Conservation (phyloP, 2,113 vertebrate species). For the Eulemur macaco region DNA sequence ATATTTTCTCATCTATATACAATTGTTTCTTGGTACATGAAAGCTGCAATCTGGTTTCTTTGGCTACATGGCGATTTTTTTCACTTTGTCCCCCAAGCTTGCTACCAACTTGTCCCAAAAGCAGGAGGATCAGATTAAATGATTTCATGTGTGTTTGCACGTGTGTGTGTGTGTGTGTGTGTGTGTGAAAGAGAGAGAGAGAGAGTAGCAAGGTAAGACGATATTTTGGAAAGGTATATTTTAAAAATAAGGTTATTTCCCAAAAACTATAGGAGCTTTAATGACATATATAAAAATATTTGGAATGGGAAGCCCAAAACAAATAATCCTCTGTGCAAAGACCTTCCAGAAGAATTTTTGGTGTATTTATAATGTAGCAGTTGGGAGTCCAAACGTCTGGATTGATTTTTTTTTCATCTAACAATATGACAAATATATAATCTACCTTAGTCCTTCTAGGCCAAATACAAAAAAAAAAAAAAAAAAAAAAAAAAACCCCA, state of each 20-base stretch:
- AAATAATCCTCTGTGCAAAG: slow-evolving; percentile 2
- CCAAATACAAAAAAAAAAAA: neutral
- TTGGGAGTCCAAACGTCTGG: neutral
- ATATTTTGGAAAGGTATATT: neutral
- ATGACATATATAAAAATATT: neutral
- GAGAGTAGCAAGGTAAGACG: neutral
- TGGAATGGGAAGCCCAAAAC: neutral
- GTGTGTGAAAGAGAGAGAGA: no score
- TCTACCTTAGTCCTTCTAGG: neutral
- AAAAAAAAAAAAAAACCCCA: neutral
- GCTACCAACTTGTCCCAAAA: neutral
- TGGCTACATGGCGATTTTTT: neutral
- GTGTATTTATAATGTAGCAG: neutral
- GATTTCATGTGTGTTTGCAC: neutral
- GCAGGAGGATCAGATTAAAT: neutral
- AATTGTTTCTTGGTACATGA: slow-evolving; percentile 39
- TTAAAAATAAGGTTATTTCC: slow-evolving; percentile 18
- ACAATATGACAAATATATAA: neutral
- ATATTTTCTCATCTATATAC: slow-evolving; percentile 60
- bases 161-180: neutral
- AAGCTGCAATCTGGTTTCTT: slow-evolving; percentile 34
- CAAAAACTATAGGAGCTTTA: neutral
- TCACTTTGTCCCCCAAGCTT: neutral
- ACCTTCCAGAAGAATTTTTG: neutral
- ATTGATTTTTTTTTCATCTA: neutral